Conservation (phyloP, 2,888 invertebrate genomes). For the Allolobophora icterica region DNA sequence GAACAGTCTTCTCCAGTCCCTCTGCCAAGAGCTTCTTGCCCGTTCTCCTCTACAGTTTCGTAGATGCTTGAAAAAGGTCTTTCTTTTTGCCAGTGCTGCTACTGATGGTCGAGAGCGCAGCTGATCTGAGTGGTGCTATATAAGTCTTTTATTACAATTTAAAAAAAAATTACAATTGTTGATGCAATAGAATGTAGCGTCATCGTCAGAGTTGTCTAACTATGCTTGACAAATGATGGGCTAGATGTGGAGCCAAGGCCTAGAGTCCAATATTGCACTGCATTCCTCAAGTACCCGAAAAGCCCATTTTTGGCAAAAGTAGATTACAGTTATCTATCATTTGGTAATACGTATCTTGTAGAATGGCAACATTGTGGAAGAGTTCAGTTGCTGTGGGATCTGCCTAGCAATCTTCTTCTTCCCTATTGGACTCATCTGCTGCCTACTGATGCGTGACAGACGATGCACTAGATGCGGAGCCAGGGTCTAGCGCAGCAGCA, state of each 20-base stretch:
- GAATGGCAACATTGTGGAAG: conserved; percentile 17
- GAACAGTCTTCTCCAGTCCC: too few relatives aligned
- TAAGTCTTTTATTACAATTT: too few relatives aligned
- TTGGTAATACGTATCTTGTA: not conserved
- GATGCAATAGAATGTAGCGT: too few relatives aligned
- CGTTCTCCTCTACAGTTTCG: too few relatives aligned
- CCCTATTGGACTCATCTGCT: conserved; percentile 23
- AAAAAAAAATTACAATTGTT: too few relatives aligned
- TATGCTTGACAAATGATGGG: not conserved
- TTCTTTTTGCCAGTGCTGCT: too few relatives aligned
- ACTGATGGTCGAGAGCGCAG: too few relatives aligned
- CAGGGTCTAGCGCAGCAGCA: not conserved
- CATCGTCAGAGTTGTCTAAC: not conserved
- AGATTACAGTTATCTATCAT: too few relatives aligned
- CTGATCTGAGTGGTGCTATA: too few relatives aligned
- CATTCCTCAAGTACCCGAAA: too few relatives aligned
- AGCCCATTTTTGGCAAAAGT: not conserved
- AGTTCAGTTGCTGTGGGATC: conserved; percentile 14
- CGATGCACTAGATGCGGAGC: conserved; percentile 24
- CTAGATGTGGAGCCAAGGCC: not conserved
- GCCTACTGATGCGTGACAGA: conserved; percentile 26
- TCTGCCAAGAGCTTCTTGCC: too few relatives aligned
- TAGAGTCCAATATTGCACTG: not conserved
- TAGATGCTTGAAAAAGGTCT: too few relatives aligned
- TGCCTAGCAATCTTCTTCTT: conserved; percentile 24